Percentiles rank a stretch among this genome's conserved stretches.
phyloP scores from a whole-genome alignment of 30 jellyfish, hydroid and myxozoan genomes.

The Rhopilema esculentum region DNA sequence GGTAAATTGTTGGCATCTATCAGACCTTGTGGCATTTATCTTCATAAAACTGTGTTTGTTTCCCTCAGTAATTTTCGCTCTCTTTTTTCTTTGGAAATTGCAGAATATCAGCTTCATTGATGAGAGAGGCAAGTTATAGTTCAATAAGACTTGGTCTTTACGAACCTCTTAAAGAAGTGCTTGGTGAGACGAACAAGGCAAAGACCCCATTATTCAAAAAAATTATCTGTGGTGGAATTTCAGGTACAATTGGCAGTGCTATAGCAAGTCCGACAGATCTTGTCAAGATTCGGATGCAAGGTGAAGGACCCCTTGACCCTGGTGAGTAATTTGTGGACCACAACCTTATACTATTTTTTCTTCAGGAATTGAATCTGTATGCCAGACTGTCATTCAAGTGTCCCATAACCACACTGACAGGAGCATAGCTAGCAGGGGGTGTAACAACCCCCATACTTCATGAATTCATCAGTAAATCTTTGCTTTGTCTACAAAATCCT shows the following conservation, averaged over 20 bases:
- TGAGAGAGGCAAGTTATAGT: constrained; percentile 92
- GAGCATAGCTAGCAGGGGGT: too few relatives aligned
- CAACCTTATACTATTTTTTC: too few relatives aligned
- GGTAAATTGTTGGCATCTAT: too few relatives aligned
- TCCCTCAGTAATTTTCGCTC: not conserved
- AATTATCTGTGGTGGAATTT: constrained; percentile 86
- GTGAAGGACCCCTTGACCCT: constrained; percentile 71
- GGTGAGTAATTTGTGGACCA: too few relatives aligned
- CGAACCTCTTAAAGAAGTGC: constrained; percentile 80
- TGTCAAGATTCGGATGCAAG: constrained; percentile 89
- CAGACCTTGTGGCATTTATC: too few relatives aligned
- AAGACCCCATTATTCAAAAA: constrained; percentile 82
- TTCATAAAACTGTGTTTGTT: too few relatives aligned
- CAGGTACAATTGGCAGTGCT: constrained; percentile 93
- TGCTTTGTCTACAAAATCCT: too few relatives aligned
- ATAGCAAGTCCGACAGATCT: constrained; percentile 93
- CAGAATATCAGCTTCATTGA: constrained; percentile 78
- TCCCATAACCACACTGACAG: too few relatives aligned
- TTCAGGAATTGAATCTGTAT: too few relatives aligned
- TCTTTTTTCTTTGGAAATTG: not conserved
- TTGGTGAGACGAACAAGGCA: constrained; percentile 66
- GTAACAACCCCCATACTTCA: too few relatives aligned
- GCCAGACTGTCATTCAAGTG: too few relatives aligned
- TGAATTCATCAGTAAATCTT: too few relatives aligned
- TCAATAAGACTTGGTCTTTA: constrained; percentile 88